Percentiles rank a stretch among this genome's conserved stretches.
phyloP scores from a whole-genome alignment of 2,797 vertebrate species.

The Squalus acanthias region DNA sequence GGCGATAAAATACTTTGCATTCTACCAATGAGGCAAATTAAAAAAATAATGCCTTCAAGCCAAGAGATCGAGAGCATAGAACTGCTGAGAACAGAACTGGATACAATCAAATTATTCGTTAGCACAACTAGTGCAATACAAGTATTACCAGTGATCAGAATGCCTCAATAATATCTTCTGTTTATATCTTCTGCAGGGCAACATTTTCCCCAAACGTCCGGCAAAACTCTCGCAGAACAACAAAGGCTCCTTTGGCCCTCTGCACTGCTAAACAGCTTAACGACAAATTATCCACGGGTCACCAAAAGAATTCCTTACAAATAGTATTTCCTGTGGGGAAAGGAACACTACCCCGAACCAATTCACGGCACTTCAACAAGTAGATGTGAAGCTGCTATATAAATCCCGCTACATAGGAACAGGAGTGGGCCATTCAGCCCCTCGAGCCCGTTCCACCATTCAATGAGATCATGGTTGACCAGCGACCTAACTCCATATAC shows the following conservation, averaged over 20 bases:
- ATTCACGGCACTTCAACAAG: background rate
- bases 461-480: no score
- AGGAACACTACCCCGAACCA: background rate
- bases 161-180: background rate
- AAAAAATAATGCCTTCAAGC: no score
- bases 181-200: background rate
- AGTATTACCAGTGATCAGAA: background rate
- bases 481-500: no score
- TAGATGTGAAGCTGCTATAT: background rate
- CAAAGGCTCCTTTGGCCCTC: background rate
- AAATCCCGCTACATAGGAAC: background rate
- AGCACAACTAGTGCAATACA: background rate
- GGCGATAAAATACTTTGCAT: background rate
- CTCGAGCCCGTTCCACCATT: no score
- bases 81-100: background rate
- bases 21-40: background rate
- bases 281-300: background rate
- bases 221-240: background rate
- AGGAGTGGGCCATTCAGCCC: no score
- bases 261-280: background rate
- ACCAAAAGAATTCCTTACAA: background rate
- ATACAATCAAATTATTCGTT: background rate
- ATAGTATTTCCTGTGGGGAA: background rate
- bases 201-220: background rate
- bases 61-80: background rate